phyloP scores from a whole-genome alignment of 2,888 invertebrate species.

The Synergus laeviventris region DNA sequence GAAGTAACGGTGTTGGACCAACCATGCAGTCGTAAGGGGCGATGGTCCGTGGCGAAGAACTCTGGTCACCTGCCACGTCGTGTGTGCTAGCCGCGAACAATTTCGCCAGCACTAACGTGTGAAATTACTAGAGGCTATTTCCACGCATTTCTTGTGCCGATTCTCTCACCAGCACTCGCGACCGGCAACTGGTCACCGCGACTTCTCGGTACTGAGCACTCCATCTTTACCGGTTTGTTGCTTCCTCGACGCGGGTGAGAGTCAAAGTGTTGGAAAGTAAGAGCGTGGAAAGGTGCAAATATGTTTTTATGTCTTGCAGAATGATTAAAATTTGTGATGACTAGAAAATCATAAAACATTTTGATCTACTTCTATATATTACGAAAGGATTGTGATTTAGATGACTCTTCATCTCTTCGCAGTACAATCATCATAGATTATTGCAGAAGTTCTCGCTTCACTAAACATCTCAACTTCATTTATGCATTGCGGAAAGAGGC shows the following conservation, averaged over 20 bases:
- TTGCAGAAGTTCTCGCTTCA: neutral
- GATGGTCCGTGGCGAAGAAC: constrained; percentile 37
- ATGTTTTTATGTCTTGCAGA: constrained; percentile 21
- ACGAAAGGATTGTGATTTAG: neutral
- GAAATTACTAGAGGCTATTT: constrained; percentile 66
- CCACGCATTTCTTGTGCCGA: constrained; percentile 60
- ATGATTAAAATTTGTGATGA: constrained; percentile 16
- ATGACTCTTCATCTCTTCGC: neutral
- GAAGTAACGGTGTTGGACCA: constrained; percentile 34
- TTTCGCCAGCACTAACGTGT: constrained; percentile 65
- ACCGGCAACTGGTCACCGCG: constrained; percentile 51
- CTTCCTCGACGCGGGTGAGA: constrained; percentile 33
- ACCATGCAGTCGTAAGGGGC: constrained; percentile 14
- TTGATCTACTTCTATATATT: constrained; percentile 11
- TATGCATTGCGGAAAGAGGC: neutral
- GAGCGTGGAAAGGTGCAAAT: constrained; percentile 34
- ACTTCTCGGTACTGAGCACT: constrained; percentile 47
- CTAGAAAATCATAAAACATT: constrained; percentile 26
- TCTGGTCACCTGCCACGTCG: constrained; percentile 41
- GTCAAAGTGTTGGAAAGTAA: constrained; percentile 35
- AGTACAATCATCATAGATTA: constrained; percentile 8
- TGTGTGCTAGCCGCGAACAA: constrained; percentile 52
- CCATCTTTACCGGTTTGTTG: constrained; percentile 38
- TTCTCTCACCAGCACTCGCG: constrained; percentile 44
- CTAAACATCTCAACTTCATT: neutral